Base-by-base conservation (phyloP, 2,797 vertebrate species). In the Pseudomugil gertrudae region DNA sequence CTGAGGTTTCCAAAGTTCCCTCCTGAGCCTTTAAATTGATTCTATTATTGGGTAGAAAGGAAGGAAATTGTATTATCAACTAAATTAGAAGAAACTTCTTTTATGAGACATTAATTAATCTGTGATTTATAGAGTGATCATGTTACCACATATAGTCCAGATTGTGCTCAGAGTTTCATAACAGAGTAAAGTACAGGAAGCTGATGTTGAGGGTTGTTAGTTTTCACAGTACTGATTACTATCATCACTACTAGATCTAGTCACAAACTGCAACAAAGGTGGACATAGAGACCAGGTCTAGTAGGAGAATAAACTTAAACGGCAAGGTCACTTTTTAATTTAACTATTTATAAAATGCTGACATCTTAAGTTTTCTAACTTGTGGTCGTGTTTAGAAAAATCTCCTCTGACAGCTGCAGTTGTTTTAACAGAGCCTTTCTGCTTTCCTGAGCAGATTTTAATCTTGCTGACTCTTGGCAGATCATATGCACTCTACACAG, bases 381-480 rank as follows among this genome's bases (percentile, higher is more conserved):
- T 57, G 57, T 69, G 62, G 57, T 47, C 30, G 45, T 78, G 74
- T 79, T 83, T 57, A 66, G 75, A 55, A 82, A 79, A 79, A 72
- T 51, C 59, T 69, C 64, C 64, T 74, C 73, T 85, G 78, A 80
- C 86, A 89, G 84, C 67, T 84, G 71, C 62, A 80, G 89, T 92
- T 92, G 88, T 71, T 92, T 92, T 90, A 91, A 74, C 81, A 63
- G 73, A 93, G 86, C 80, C 78, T 61, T 72, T 84, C 70, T 74
- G 87, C 84, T 91, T 89, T 81, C 56, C 75, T 79, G 57, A 72
- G 72, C 77, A 85, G 85, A 90, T 93, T 89, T 69, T 58, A 75
- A 92, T 91, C 86, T 85, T 80, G 88, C 91, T 93, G 92, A 92
- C 90, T 92, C 67, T 79, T 84, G 80, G 83, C 77, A 89, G 78